These are phyloP conservation scores for Gymnoscopelus microlampas DNA, from an alignment of 2,797 vertebrate genomes.

Conservation along the genomic window DNA sequence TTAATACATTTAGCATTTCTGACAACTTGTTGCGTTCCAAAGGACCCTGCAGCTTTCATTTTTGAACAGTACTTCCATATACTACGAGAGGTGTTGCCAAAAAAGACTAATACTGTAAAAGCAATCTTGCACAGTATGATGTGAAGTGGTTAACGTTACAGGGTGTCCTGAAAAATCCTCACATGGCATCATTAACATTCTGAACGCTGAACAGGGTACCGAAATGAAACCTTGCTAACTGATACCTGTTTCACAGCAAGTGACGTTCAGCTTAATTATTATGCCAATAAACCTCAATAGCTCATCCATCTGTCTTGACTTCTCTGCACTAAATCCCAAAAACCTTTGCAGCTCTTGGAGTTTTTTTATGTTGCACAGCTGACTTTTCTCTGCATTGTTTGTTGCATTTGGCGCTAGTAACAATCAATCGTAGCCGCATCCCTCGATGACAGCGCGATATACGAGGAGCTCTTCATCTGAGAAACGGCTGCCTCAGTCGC, in stretches of 20 bases:
- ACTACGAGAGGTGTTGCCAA: no score
- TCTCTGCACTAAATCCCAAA: constrained; percentile 35
- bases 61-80: no score
- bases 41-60: no score
- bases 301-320: constrained; percentile 36
- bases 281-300: constrained; percentile 28
- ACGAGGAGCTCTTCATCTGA: constrained; percentile 55
- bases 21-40: no score
- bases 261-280: constrained; percentile 29
- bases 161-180: constrained; percentile 17
- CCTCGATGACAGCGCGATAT: constrained; percentile 52
- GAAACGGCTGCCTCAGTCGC: constrained; percentile 46
- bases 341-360: constrained; percentile 50
- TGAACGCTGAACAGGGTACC: background rate
- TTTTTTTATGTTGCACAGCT: constrained; percentile 42
- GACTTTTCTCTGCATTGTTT: constrained; percentile 48
- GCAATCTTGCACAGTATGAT: no score
- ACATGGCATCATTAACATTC: background rate
- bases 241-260: constrained; percentile 6
- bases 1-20: no score
- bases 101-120: no score
- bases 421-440: constrained; percentile 24
- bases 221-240: constrained; percentile 19
- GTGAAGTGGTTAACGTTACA: background rate
- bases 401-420: constrained; percentile 14